Evolutionary conservation across 2,888 invertebrate species (phyloP).

Genomic region (Diadegma fenestrale): DNA sequence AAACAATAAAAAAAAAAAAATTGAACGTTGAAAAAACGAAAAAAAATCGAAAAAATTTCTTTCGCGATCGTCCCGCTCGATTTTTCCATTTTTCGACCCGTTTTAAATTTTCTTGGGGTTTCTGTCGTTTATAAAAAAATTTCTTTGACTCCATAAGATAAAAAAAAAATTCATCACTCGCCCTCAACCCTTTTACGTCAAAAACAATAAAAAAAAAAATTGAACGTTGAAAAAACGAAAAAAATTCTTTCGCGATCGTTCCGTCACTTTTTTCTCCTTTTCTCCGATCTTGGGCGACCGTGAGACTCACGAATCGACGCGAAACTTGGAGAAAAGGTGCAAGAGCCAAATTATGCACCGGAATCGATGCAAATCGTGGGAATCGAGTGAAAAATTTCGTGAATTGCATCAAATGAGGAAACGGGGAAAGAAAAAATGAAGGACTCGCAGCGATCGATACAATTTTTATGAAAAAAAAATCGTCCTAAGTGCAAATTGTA

Average conservation of each 20-base stretch:
- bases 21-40: too few relatives aligned
- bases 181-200: too few relatives aligned
- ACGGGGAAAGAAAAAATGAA: neutral
- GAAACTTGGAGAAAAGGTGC: constrained; percentile 4
- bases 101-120: too few relatives aligned
- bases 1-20: too few relatives aligned
- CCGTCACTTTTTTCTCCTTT: neutral
- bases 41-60: too few relatives aligned
- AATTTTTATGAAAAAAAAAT: neutral
- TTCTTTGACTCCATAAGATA: too few relatives aligned
- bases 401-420: too few relatives aligned
- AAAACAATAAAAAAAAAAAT: too few relatives aligned
- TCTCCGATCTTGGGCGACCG: neutral
- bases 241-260: neutral
- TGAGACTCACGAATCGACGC: neutral
- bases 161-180: too few relatives aligned
- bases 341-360: neutral
- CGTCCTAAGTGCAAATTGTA: neutral
- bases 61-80: constrained; percentile 1
- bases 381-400: constrained; percentile 31
- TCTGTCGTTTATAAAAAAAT: too few relatives aligned
- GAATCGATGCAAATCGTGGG: neutral
- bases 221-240: constrained; percentile 13
- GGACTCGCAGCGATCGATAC: neutral
- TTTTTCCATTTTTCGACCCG: too few relatives aligned